phyloP scores from a whole-genome alignment of 2,797 vertebrate species.

The Pogonophryne albipinna region DNA sequence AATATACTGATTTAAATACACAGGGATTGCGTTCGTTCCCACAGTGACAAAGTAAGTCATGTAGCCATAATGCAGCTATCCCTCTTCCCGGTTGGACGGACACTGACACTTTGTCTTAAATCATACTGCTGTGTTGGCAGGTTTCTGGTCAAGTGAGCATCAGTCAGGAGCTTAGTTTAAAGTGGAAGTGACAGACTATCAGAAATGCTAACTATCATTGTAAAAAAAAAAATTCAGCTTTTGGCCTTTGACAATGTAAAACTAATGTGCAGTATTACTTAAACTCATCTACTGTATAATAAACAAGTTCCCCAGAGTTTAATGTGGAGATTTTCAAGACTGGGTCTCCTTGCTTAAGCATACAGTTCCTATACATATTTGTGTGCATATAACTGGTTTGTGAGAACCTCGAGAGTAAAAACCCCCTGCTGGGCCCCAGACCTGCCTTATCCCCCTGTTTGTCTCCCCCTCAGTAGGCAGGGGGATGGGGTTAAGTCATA shows the following conservation, averaged over 20 bases:
- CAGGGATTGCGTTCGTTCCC: constrained; percentile 20
- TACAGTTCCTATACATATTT: constrained; percentile 27
- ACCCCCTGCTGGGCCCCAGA: constrained; percentile 66
- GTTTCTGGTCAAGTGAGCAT: constrained; percentile 73
- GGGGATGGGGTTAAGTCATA: constrained; percentile 76
- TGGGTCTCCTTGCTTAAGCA: constrained; percentile 14
- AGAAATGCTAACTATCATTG: constrained; percentile 64
- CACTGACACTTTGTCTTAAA: constrained; percentile 72
- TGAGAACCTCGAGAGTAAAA: constrained; percentile 51
- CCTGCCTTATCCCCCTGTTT: constrained; percentile 71
- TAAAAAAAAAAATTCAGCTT: constrained; percentile 32
- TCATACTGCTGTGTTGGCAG: constrained; percentile 66
- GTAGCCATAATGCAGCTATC: constrained; percentile 61
- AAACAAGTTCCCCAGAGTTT: neutral
- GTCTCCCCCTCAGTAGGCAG: constrained; percentile 53
- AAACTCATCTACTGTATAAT: neutral
- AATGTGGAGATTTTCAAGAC: neutral
- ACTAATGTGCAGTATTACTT: constrained; percentile 5
- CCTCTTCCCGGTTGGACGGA: constrained; percentile 51
- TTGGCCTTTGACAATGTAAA: constrained; percentile 13
- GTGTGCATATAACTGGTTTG: constrained; percentile 42
- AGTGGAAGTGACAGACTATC: constrained; percentile 62
- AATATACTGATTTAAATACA: neutral
- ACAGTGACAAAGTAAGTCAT: constrained; percentile 53
- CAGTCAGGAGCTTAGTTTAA: constrained; percentile 59